Base-by-base conservation (phyloP, 92 coral and sea anemone genomes). In the Palythoa grandis region DNA sequence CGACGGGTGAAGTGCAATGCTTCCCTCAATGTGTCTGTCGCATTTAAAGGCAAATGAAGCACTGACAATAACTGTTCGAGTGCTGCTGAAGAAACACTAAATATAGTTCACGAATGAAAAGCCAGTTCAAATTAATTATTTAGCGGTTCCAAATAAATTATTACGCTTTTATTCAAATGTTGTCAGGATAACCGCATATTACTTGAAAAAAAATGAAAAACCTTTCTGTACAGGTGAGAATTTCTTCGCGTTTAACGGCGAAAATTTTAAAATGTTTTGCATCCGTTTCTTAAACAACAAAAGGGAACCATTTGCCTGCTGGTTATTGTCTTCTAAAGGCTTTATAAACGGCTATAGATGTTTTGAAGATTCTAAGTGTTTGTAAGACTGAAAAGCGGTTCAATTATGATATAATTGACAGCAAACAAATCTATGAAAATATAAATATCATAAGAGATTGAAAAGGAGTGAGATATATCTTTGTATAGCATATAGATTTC, bases 91-190 rank as follows among this genome's bases (percentile, higher is more conserved):
- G 40, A 52, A 54, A 19, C 67, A 80, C 54, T 66, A 66, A 80
- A 80, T 65, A 70, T 25, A 80, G 38, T 80, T 47, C 72, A 80
- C 22, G 43, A 73, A 29, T n/a, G 75, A 80, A 48, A 9, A 63
- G 74, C 57, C 60, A 38, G 52, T 52, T 80, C 29, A 80, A 40
- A 80, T 80, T 80, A 80, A 80, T 80, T 80, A 80, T 80, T 80
- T 80, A 80, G 85, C 17, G 74, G 58, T 80, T 80, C 52, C 85
- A 66, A 80, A 80, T 63, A 20, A 52, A 53, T 25, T 66, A 66
- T 77, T 77, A 53, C 60, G 53, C 22, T 39, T 72, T 40, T 38
- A 72, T 38, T 72, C 77, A 72, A 17, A 72, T 12, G 19, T 15
- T 29, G 47, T 29, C 8, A 14, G 15, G 24, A 72, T 40, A 72